Evolutionary conservation across 2,113 vertebrate species (phyloP).

Genomic region (Naja naja): DNA sequence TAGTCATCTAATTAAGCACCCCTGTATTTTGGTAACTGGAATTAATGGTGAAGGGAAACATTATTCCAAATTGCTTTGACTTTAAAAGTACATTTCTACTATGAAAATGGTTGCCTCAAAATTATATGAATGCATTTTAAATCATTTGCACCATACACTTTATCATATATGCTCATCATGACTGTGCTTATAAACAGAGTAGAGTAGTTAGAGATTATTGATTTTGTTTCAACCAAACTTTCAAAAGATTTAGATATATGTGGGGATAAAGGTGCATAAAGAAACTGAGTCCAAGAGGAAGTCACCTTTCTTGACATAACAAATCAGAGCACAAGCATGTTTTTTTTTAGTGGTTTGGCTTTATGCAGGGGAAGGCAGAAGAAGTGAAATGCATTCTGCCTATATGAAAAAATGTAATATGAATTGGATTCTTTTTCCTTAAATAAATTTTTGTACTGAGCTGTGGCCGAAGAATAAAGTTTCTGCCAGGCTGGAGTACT

Average conservation of each 20-base stretch:
- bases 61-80: background rate
- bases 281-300: background rate
- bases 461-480: background rate
- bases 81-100: background rate
- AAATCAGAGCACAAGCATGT: background rate
- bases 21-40: background rate
- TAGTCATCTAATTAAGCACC: background rate
- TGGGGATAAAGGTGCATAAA: background rate
- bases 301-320: background rate
- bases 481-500: background rate
- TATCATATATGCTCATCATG: background rate
- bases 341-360: background rate
- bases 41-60: background rate
- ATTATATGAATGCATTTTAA: background rate
- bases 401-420: background rate
- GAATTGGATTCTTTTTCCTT: background rate
- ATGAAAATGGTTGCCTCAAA: background rate
- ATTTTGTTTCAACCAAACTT: background rate
- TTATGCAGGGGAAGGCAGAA: background rate
- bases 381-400: background rate
- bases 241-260: background rate
- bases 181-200: background rate
- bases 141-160: background rate
- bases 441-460: background rate
- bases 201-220: constrained; percentile 16